phyloP scores from a whole-genome alignment of 2,888 invertebrate genomes.

The Rhagonycha lutea region DNA sequence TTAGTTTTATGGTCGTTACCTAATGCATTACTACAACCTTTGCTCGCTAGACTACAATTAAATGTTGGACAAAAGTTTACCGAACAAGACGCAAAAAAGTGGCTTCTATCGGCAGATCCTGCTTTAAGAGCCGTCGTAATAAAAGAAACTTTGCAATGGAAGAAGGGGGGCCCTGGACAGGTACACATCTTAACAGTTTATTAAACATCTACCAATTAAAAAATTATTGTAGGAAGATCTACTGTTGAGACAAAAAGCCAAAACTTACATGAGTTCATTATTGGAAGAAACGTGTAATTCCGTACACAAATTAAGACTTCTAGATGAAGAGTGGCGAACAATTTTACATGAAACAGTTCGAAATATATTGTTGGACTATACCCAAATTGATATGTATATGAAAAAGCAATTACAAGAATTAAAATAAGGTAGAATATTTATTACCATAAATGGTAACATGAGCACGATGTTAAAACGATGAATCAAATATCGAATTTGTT shows the following conservation, averaged over 20 bases:
- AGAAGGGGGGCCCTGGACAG: slow-evolving; percentile 63
- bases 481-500: not conserved
- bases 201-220: slow-evolving; percentile 20
- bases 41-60: slow-evolving; percentile 72
- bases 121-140: slow-evolving; percentile 80
- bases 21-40: slow-evolving; percentile 76
- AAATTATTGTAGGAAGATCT: slow-evolving; percentile 66
- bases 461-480: slow-evolving; percentile 27
- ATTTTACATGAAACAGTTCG: slow-evolving; percentile 78
- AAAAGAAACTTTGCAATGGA: slow-evolving; percentile 84
- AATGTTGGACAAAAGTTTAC: slow-evolving; percentile 59
- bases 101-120: slow-evolving; percentile 74
- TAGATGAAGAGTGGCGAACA: slow-evolving; percentile 78
- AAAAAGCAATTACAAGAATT: slow-evolving; percentile 67
- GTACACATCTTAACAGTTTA: slow-evolving; percentile 39
- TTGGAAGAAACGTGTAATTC: slow-evolving; percentile 77
- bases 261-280: slow-evolving; percentile 69
- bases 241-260: slow-evolving; percentile 74
- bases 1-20: slow-evolving; percentile 81
- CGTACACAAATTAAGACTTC: slow-evolving; percentile 72
- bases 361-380: slow-evolving; percentile 77
- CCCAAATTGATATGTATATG: slow-evolving; percentile 80
- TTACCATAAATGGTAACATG: slow-evolving; percentile 16
- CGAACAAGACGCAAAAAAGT: slow-evolving; percentile 65
- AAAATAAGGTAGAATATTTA: slow-evolving; percentile 31